These are phyloP conservation scores for Camponotus pennsylvanicus DNA, from an alignment of 1,140 invertebrate genomes.

Conservation along the genomic window DNA sequence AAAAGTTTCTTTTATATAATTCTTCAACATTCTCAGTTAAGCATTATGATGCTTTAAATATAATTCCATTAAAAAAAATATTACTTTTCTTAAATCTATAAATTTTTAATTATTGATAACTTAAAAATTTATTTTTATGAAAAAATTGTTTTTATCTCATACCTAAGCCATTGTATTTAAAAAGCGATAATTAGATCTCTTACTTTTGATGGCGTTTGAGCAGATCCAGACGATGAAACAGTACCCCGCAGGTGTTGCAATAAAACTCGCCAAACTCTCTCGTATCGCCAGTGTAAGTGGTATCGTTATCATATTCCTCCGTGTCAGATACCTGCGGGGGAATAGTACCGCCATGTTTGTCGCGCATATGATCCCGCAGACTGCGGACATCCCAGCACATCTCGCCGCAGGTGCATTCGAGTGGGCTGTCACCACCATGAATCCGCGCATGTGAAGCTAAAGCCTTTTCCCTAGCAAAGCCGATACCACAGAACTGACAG, in stretches of 20 bases:
- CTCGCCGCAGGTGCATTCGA: conserved; percentile 92
- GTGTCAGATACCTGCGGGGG: conserved; percentile 78
- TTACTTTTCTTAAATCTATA: neutral
- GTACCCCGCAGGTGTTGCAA: conserved; percentile 91
- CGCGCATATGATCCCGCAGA: conserved; percentile 89
- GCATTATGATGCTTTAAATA: neutral
- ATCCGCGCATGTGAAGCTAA: conserved; percentile 90
- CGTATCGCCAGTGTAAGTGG: conserved; percentile 88
- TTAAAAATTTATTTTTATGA: neutral
- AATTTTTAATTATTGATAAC: neutral
- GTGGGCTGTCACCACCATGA: conserved; percentile 91
- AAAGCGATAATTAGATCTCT: conserved; percentile 51
- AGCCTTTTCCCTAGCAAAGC: conserved; percentile 93
- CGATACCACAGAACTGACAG: conserved; percentile 92
- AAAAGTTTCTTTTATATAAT: neutral
- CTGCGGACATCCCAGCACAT: conserved; percentile 92
- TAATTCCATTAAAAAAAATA: neutral
- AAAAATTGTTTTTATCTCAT: neutral
- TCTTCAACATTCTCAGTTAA: neutral
- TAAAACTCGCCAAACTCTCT: conserved; percentile 90
- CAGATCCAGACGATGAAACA: conserved; percentile 91
- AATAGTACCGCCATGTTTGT: conserved; percentile 86
- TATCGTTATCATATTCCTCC: conserved; percentile 86
- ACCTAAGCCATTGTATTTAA: neutral
- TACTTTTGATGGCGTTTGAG: conserved; percentile 90